phyloP scores from a whole-genome alignment of 1,140 invertebrate species.

The Gyrodactylus bullatarudis region DNA sequence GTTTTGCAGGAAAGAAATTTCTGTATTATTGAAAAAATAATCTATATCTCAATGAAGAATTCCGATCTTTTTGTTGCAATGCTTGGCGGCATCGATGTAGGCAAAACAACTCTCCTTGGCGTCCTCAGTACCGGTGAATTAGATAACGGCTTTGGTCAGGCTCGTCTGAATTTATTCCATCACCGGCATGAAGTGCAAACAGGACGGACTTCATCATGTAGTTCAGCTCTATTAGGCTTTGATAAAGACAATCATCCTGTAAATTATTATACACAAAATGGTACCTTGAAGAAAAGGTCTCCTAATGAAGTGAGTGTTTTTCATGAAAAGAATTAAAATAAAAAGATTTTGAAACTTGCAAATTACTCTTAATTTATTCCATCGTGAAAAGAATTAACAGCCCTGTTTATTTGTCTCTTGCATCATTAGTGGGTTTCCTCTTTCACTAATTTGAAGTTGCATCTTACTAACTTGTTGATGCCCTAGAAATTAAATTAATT shows the following conservation, averaged over 20 bases:
- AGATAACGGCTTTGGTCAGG: not conserved
- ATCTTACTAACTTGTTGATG: too few species aligned
- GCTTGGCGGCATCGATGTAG: not conserved
- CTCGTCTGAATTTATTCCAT: not conserved
- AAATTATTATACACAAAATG: not conserved
- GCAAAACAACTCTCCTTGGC: not conserved
- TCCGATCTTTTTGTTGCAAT: not conserved
- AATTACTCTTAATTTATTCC: too few species aligned
- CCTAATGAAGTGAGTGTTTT: not conserved
- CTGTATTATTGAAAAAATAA: too few species aligned
- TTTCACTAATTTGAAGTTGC: too few species aligned
- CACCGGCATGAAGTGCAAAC: slow-evolving; percentile 1
- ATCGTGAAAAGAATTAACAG: too few species aligned
- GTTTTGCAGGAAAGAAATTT: too few species aligned
- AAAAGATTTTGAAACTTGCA: too few species aligned
- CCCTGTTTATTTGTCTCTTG: too few species aligned
- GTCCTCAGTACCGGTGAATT: not conserved
- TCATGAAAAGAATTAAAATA: too few species aligned
- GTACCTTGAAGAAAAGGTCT: not conserved
- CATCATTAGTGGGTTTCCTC: too few species aligned
- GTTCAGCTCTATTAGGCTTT: not conserved
- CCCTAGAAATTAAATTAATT: too few species aligned
- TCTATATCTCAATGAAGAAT: not conserved
- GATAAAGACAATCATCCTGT: not conserved
- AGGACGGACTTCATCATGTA: not conserved